Evolutionary conservation across 2,113 vertebrate species (phyloP).

Genomic region (Pygathrix nemaeus): DNA sequence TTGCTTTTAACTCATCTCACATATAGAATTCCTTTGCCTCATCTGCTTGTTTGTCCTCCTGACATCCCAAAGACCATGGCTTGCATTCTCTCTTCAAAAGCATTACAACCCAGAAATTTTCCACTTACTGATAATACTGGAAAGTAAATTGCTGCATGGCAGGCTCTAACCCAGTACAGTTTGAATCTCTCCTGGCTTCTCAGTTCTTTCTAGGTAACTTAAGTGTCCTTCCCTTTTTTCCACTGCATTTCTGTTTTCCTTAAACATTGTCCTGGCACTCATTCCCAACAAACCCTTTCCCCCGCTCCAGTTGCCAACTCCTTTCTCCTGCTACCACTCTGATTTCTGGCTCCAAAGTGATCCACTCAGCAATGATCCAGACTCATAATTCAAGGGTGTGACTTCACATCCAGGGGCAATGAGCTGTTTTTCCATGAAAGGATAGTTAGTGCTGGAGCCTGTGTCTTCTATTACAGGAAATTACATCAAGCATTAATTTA

Average conservation of each 20-base stretch:
- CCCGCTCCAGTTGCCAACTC: background rate
- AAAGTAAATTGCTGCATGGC: background rate
- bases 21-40: background rate
- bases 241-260: constrained; percentile 15
- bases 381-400: constrained; percentile 56
- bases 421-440: constrained; percentile 66
- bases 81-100: constrained; percentile 13
- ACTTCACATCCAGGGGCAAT: constrained; percentile 29
- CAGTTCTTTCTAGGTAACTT: background rate
- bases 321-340: constrained; percentile 35
- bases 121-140: background rate
- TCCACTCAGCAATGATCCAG: constrained; percentile 37
- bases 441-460: constrained; percentile 34
- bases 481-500: constrained; percentile 63
- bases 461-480: constrained; percentile 65
- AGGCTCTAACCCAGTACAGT: background rate
- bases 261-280: constrained; percentile 31
- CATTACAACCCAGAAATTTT: background rate
- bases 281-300: background rate
- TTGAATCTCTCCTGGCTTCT: background rate
- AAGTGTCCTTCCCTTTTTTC: background rate
- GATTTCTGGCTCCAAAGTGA: constrained; percentile 68
- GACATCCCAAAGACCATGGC: background rate
- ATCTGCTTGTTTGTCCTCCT: background rate
- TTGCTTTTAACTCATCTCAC: constrained; percentile 4